These are phyloP conservation scores for Caranx melampygus DNA, from an alignment of 2,113 vertebrate species.

Conservation along the genomic window DNA sequence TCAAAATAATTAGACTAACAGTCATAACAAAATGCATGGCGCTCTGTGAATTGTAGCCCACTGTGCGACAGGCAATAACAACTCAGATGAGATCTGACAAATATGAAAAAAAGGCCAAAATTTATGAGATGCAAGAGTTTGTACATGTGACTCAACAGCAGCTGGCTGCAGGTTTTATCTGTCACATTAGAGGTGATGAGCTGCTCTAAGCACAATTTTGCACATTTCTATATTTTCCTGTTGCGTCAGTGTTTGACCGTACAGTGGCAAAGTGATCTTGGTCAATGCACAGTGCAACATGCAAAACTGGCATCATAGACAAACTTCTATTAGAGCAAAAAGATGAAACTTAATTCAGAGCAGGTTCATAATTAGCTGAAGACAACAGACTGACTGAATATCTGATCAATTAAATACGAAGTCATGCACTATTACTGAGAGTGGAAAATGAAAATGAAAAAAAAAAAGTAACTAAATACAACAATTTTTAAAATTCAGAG, in stretches of 20 bases:
- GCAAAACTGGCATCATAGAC: neutral
- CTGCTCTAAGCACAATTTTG: neutral
- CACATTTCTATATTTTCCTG: neutral
- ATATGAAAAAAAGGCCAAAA: conserved; percentile 2
- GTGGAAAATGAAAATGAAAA: neutral
- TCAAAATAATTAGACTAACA: conserved; percentile 61
- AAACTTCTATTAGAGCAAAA: neutral
- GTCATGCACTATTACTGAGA: neutral
- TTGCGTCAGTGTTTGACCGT: neutral
- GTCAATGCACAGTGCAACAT: neutral
- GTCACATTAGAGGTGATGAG: neutral
- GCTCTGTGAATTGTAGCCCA: conserved; percentile 36
- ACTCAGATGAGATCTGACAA: conserved; percentile 2
- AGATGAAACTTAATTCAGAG: neutral
- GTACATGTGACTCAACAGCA: too few relatives aligned
- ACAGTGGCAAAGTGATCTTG: neutral
- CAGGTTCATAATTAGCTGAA: neutral
- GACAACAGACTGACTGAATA: neutral
- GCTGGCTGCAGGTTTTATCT: neutral
- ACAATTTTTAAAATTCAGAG: neutral
- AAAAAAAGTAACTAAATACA: neutral
- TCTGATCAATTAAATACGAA: neutral
- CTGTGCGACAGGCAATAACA: conserved; percentile 42
- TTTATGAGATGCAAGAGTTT: neutral
- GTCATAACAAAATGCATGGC: conserved; percentile 12